These are phyloP conservation scores for Syngnathus acus DNA, from an alignment of 2,797 vertebrate genomes.

Conservation along the genomic window DNA sequence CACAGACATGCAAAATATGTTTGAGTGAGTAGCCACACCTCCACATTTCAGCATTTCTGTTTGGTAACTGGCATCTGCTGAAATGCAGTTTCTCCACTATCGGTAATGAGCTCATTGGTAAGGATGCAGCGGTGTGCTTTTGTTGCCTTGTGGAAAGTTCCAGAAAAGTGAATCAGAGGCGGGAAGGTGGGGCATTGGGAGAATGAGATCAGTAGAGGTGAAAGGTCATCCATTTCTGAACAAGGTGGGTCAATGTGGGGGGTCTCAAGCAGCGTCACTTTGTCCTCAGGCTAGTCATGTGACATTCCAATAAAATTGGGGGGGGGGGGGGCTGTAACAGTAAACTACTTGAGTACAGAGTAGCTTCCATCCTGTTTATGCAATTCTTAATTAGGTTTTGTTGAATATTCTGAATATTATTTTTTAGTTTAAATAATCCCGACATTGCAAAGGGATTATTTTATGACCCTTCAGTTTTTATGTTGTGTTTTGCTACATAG, in stretches of 20 bases:
- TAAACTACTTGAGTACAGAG: neutral
- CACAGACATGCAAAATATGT: neutral
- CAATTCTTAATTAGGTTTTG: neutral
- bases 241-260: slow-evolving; percentile 27
- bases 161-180: slow-evolving; percentile 30
- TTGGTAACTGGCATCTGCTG: neutral
- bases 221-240: slow-evolving; percentile 5
- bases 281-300: slow-evolving; percentile 16
- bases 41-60: neutral
- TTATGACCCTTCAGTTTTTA: neutral
- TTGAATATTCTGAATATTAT: neutral
- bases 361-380: neutral
- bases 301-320: slow-evolving; percentile 18
- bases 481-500: neutral
- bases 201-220: slow-evolving; percentile 20
- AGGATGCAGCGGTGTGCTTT: neutral
- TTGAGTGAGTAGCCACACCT: too few species aligned
- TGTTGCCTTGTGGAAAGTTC: slow-evolving; percentile 24
- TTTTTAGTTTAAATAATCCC: neutral
- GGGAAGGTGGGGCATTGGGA: neutral
- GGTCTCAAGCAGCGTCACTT: neutral
- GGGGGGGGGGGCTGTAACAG: neutral
- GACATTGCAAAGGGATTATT: neutral
- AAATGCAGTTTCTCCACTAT: neutral
- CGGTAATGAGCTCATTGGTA: neutral